A percentile compares a stretch with the other conserved stretches of the same genome.
These are phyloP conservation scores for Metellina segmentata DNA, from an alignment of 2,888 invertebrate species.

Conservation along the genomic window DNA sequence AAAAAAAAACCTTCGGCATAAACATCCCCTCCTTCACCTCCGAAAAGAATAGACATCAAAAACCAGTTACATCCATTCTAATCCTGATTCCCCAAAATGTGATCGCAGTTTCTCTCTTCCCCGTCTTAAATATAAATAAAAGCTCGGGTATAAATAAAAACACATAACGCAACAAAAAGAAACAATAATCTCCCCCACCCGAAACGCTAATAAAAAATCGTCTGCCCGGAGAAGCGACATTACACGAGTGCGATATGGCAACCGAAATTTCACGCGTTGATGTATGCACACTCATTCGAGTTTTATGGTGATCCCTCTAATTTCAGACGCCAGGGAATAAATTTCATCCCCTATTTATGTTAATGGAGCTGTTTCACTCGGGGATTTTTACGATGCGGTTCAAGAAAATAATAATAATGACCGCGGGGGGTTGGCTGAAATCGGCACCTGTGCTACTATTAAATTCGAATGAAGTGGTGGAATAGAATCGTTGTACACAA, in stretches of 20 bases:
- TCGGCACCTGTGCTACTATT: conserved; percentile 61
- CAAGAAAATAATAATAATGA: conserved; percentile 67
- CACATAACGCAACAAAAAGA: background rate
- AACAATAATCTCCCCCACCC: background rate
- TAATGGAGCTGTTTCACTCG: conserved; percentile 57
- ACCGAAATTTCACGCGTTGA: conserved; percentile 41
- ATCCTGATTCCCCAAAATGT: conserved; percentile 45
- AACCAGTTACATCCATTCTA: conserved; percentile 24
- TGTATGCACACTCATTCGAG: conserved; percentile 51
- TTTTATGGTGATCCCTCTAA: conserved; percentile 67
- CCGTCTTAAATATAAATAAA: conserved; percentile 26
- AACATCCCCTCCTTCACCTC: conserved; percentile 11
- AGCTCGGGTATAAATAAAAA: background rate
- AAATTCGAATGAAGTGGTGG: conserved; percentile 66
- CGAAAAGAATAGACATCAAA: conserved; percentile 30
- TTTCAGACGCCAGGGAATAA: conserved; percentile 47
- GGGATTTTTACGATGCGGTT: conserved; percentile 58
- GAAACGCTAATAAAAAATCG: conserved; percentile 35
- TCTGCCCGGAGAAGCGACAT: background rate
- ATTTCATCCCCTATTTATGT: conserved; percentile 62
- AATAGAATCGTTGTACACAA: conserved; percentile 37
- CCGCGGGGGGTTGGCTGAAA: conserved; percentile 19
- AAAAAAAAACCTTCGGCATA: background rate
- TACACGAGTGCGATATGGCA: conserved; percentile 37
- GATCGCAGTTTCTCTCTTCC: conserved; percentile 30